Percentiles rank a stretch among this genome's conserved stretches.
Evolutionary conservation across 2,797 vertebrate genomes (phyloP).

Genomic region (Moxostoma hubbsi): DNA sequence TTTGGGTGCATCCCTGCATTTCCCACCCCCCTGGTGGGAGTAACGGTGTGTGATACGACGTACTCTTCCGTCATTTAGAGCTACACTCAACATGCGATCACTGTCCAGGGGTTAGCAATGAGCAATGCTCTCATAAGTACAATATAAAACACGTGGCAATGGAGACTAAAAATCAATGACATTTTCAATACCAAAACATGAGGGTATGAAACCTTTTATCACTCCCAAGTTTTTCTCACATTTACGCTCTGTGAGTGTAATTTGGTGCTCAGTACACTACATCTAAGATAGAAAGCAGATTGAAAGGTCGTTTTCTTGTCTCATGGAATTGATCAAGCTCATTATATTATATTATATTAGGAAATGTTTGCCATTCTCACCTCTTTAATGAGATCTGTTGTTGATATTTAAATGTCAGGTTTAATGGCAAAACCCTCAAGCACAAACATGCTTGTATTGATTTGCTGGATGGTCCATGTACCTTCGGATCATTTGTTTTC

Average conservation of each 20-base stretch:
- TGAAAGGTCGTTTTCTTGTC: neutral
- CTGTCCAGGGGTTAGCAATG: slow-evolving; percentile 8
- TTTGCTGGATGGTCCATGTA: slow-evolving; percentile 42
- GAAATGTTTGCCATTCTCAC: slow-evolving; percentile 49
- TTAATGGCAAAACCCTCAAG: slow-evolving; percentile 58
- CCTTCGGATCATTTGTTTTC: no score
- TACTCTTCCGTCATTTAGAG: slow-evolving; percentile 26
- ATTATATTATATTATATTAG: slow-evolving; percentile 54
- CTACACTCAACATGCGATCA: neutral
- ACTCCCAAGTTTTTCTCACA: neutral
- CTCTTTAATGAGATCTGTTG: slow-evolving; percentile 58
- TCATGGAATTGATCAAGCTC: slow-evolving; percentile 19
- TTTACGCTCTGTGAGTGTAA: neutral
- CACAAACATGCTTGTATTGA: slow-evolving; percentile 48
- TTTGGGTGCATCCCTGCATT: neutral
- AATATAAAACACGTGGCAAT: neutral
- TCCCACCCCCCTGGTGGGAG: slow-evolving; percentile 16
- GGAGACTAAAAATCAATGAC: neutral
- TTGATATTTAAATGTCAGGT: slow-evolving; percentile 62
- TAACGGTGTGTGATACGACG: slow-evolving; percentile 34
- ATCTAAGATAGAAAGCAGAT: neutral
- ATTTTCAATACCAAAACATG: neutral
- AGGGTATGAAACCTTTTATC: neutral
- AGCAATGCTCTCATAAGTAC: no score
- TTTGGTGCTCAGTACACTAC: neutral